Conservation (phyloP, 2,888 invertebrate species). For the Melieria omissa region DNA sequence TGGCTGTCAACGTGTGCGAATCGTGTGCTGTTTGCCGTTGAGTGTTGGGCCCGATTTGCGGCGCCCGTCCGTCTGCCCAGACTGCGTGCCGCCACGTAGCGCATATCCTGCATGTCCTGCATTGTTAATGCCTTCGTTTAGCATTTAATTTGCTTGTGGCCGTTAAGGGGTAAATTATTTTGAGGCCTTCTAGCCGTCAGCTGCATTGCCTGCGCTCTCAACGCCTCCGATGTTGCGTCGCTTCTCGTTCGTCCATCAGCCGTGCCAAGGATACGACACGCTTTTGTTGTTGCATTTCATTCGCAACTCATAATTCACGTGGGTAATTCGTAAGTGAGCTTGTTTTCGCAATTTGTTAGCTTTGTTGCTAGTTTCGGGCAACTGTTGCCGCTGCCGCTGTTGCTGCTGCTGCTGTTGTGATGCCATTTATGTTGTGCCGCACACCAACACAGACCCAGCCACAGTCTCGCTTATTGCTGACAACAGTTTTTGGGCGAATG, state of each 20-base stretch:
- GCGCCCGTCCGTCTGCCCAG: too few species aligned
- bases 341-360: constrained; percentile 5
- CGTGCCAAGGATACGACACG: not conserved
- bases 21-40: too few species aligned
- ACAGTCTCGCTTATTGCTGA: too few species aligned
- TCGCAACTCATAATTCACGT: constrained; percentile 54
- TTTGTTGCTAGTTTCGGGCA: too few species aligned
- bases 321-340: constrained; percentile 48
- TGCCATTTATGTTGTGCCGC: constrained; percentile 53
- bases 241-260: not conserved
- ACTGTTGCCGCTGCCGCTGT: constrained; percentile 38
- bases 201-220: not conserved
- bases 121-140: constrained; percentile 60
- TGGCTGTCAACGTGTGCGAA: too few species aligned
- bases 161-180: constrained; percentile 48
- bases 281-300: not conserved
- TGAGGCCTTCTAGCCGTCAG: constrained; percentile 43
- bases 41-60: too few species aligned
- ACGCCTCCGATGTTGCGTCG: not conserved
- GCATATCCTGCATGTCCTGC: constrained; percentile 43
- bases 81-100: too few species aligned
- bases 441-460: too few species aligned
- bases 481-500: too few species aligned
- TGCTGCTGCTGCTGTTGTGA: constrained; percentile 39
- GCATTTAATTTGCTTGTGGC: constrained; percentile 59